These are phyloP conservation scores for Tenrec ecaudatus DNA, from an alignment of 2,113 vertebrate species.

Conservation along the genomic window DNA sequence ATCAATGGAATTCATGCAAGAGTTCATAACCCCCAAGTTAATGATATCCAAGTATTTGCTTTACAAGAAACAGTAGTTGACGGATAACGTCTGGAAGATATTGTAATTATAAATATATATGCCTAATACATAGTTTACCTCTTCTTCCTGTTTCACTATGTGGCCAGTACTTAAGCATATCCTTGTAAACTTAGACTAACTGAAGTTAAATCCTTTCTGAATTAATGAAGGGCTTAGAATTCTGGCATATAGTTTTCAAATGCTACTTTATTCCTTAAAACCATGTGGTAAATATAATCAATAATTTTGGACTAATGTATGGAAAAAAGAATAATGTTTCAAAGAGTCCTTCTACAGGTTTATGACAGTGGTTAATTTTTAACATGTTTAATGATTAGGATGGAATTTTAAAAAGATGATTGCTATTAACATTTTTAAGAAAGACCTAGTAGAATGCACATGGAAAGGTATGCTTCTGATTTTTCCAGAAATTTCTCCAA, in stretches of 20 bases:
- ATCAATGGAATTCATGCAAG: not conserved
- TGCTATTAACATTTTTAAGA: not conserved
- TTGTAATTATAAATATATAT: not conserved
- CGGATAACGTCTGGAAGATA: not conserved
- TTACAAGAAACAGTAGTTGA: not conserved
- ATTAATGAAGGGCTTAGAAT: conserved; percentile 22
- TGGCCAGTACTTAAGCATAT: not conserved
- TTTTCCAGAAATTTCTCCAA: conserved; percentile 15
- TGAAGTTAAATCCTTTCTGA: not conserved
- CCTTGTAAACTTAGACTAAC: not conserved
- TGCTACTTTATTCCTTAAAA: conserved; percentile 1
- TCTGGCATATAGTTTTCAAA: conserved; percentile 11
- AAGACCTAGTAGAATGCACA: not conserved
- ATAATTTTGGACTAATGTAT: conserved; percentile 9
- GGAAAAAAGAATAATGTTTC: conserved; percentile 26
- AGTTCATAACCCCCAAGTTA: too few relatives aligned
- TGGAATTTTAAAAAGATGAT: conserved; percentile 16
- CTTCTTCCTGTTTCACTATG: not conserved
- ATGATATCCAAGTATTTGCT: conserved; percentile 8
- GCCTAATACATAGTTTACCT: not conserved
- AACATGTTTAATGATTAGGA: conserved; percentile 8
- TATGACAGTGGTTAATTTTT: conserved; percentile 22
- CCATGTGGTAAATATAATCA: conserved; percentile 12
- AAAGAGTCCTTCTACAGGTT: not conserved
- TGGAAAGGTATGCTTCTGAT: conserved; percentile 9